Base-by-base conservation (phyloP, 2,797 vertebrate genomes). In the Ambastaia sidthimunki region DNA sequence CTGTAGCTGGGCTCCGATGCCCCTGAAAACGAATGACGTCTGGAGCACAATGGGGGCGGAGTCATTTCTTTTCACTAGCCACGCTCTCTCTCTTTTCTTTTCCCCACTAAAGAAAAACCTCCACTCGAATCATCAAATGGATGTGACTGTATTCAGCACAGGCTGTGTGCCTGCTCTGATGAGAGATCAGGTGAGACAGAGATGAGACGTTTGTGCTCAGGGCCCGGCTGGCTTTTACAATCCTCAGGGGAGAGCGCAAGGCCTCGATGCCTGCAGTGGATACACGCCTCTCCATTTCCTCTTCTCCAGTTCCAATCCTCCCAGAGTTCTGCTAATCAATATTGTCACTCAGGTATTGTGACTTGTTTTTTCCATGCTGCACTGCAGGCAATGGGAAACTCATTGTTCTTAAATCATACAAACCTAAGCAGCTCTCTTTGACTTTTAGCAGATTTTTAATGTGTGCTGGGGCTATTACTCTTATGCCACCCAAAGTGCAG, bases 241-340 rank as follows among this genome's bases (percentile, higher is more conserved):
- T 55, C 48, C 84, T 73, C 70, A 0, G 16, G 62, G 79, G 70
- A 78, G 6, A 7, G 6, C 28, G 78, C 86, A 82, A 91, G 44
- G 54, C 60, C 77, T 63, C 19, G 28, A 37, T 37, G 44, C 73
- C 80, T 82, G 85, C 90, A 90, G 89, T 90, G 87, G 85, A 90
- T 92, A 89, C 89, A 84, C 86, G 89, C 89, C 84, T 92, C 90
- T 91, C 89, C 85, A 87, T 92, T 92, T 93, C 90, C 89, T 88
- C 88, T 59, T 90, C 86, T 92, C 87, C 83, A 91, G 87, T 85
- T 89, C 74, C 68, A 72, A 87, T 89, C 88, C 90, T 90, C 88
- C 11, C 68, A 82, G 87, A 87, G 90, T 82, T 80, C 69, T 3
- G 44, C 71, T 86, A 90, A 93, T 93, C 92, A 74, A 94, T 93